Base-by-base conservation (phyloP, 1,140 invertebrate genomes). In the Drosophila navojoa region DNA sequence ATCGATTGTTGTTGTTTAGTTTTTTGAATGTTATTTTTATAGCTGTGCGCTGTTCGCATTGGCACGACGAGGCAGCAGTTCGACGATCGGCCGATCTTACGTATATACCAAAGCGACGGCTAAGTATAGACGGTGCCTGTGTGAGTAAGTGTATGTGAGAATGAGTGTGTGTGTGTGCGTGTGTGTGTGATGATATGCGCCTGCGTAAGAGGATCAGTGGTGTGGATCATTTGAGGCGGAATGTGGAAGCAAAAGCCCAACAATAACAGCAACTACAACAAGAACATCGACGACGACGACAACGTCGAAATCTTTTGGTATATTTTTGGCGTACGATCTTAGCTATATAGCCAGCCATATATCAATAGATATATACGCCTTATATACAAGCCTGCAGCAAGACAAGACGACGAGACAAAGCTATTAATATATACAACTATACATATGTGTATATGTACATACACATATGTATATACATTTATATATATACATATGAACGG, bases 331-430 rank as follows among this genome's bases (percentile, higher is more conserved):
- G 54, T 64, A 61, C 66, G 73, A 81, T 85, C 71, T 76, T 68
- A 60, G 69, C 78, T 71, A 80, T 76, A 71, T 70, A 70, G 22
- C 7, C 19, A 13, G 38, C 27, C 47, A 47, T 60, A 61, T 50
- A 45, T 13, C 29, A 54, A 38, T 54, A 27, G 16, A 4, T 68
- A 76, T 62, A 72, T 44, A 32, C 44, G 32, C 35, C 13, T 16
- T 50, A 62, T 57, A 25, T 66, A 68, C 15, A 52, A 32, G 25
- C 53, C 29, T 22, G 38, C 57, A 64, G 81, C 81, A 86, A 81
- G 81, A 62, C 70, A 77, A 87, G 81, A 87, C 82, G 82, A 82
- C 66, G 79, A 89, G 79, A 87, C 82, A 87, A 82, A 87, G 82
- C 82, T 86, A 86, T 87, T 82, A 87, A 86, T 86, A 86, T 86